Evolutionary conservation across 2,888 invertebrate genomes (phyloP).

Genomic region (Gasteruption jaculator): DNA sequence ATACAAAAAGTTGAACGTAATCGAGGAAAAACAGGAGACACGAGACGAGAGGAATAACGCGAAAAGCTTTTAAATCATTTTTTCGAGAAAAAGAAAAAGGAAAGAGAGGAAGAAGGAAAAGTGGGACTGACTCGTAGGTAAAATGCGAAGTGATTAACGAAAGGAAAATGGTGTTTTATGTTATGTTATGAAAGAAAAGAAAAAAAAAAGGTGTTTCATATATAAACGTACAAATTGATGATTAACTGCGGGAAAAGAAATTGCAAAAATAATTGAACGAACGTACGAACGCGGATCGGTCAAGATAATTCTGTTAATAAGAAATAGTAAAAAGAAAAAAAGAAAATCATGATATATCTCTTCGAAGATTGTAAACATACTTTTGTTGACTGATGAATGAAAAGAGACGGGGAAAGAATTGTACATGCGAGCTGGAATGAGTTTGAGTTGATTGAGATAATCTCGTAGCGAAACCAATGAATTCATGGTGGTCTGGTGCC

Average conservation of each 20-base stretch:
- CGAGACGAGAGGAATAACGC: too few species aligned
- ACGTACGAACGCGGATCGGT: constrained; percentile 18
- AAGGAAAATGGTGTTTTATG: too few species aligned
- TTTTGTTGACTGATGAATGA: too few species aligned
- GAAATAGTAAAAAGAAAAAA: constrained; percentile 25
- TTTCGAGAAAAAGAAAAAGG: too few species aligned
- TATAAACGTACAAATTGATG: constrained; percentile 43
- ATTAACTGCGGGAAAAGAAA: constrained; percentile 22
- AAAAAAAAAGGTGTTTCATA: constrained; percentile 45
- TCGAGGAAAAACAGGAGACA: too few species aligned
- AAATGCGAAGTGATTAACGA: constrained; percentile 41
- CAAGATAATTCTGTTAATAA: constrained; percentile 13
- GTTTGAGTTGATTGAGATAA: too few species aligned
- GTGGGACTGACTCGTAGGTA: constrained; percentile 30
- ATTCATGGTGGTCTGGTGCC: constrained; percentile 44
- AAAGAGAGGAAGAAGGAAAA: constrained; percentile 28
- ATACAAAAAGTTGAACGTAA: too few species aligned
- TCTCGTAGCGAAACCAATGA: constrained; percentile 40
- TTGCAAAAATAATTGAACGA: constrained; percentile 12
- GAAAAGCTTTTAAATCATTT: too few species aligned
- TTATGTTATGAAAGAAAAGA: too few species aligned
- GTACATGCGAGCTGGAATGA: constrained; percentile 5
- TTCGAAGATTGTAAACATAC: too few species aligned
- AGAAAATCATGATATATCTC: constrained; percentile 38
- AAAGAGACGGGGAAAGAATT: not conserved